These are phyloP conservation scores for Stegodyphus mimosarum DNA, from an alignment of 1,140 invertebrate species.

Conservation along the genomic window DNA sequence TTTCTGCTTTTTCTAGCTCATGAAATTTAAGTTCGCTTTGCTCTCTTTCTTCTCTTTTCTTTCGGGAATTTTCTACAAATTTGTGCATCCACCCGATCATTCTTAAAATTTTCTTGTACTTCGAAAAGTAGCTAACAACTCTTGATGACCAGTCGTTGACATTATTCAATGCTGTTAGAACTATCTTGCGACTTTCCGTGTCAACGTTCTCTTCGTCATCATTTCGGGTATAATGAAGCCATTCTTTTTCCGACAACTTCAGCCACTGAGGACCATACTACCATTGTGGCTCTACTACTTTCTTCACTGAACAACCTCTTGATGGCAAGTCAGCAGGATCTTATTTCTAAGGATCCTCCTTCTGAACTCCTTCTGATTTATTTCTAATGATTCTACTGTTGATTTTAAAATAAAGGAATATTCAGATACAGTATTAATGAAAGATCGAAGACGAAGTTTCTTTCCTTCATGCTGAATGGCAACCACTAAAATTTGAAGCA, in stretches of 20 bases:
- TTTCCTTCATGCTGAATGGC: too few relatives aligned
- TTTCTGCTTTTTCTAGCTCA: conserved; percentile 10
- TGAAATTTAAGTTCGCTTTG: neutral
- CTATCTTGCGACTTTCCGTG: conserved; percentile 1
- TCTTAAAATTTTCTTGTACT: neutral
- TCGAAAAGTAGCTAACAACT: conserved; percentile 5
- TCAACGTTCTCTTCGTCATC: neutral
- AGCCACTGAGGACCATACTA: conserved; percentile 12
- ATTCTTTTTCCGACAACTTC: neutral
- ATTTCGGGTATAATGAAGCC: neutral
- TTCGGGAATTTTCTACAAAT: conserved; percentile 10
- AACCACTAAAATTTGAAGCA: too few relatives aligned
- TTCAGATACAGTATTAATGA: too few relatives aligned
- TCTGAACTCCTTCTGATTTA: too few relatives aligned
- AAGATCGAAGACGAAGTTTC: too few relatives aligned
- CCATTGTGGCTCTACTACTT: too few relatives aligned
- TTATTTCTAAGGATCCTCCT: too few relatives aligned
- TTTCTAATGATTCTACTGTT: too few relatives aligned
- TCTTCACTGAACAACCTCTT: too few relatives aligned
- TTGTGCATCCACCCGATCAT: neutral
- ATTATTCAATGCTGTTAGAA: neutral
- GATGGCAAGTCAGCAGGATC: too few relatives aligned
- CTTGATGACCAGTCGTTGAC: neutral
- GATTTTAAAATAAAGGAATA: too few relatives aligned
- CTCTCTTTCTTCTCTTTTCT: conserved; percentile 7